Evolutionary conservation across 2,888 invertebrate species (phyloP).

Genomic region (Dynastes tityus): DNA sequence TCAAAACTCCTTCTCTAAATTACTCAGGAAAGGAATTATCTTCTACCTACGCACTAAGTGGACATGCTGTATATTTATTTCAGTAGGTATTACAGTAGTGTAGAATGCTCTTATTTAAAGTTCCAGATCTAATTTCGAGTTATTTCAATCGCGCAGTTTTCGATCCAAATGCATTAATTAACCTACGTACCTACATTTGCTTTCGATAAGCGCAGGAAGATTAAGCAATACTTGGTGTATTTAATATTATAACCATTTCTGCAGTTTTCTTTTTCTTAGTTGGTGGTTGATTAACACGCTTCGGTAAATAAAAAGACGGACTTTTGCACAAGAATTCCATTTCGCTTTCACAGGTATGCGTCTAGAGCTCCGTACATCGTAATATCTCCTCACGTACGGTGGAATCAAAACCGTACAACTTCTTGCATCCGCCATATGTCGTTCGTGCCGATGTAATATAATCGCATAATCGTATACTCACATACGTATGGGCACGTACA

Average conservation of each 20-base stretch:
- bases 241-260: background rate
- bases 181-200: background rate
- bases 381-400: conserved; percentile 5
- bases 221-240: conserved; percentile 15
- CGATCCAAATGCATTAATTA: conserved; percentile 16
- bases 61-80: no score
- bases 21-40: no score
- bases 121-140: background rate
- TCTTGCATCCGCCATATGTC: conserved; percentile 18
- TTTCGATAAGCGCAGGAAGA: background rate
- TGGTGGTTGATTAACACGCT: conserved; percentile 20
- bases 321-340: conserved; percentile 40
- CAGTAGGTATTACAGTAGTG: background rate
- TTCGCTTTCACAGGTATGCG: conserved; percentile 34
- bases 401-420: background rate
- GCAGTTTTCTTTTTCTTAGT: background rate
- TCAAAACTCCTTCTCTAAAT: no score
- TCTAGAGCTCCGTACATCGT: background rate
- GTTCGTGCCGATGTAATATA: background rate
- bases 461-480: background rate
- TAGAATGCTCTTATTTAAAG: no score
- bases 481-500: background rate
- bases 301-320: conserved; percentile 18
- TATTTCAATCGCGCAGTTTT: background rate
- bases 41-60: no score